Conservation (phyloP, 1,140 invertebrate species). For the Lordiphosa collinella region DNA sequence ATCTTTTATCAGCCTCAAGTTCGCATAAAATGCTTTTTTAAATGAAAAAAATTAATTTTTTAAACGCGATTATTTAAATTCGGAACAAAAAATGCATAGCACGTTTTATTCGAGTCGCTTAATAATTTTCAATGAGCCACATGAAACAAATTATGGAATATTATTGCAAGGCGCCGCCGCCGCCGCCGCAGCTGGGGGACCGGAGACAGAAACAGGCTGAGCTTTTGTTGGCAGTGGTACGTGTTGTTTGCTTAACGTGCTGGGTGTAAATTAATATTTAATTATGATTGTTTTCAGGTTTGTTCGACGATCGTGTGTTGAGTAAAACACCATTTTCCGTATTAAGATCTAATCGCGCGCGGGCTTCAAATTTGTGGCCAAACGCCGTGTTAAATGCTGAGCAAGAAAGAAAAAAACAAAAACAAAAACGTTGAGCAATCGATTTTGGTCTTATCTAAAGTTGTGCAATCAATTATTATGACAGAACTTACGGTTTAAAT, state of each 20-base stretch:
- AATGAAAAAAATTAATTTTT: constrained; percentile 42
- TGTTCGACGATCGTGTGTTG: constrained; percentile 38
- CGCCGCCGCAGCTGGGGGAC: constrained; percentile 31
- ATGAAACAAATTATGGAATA: constrained; percentile 61
- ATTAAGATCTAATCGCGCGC: constrained; percentile 57
- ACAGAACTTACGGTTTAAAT: too few relatives aligned
- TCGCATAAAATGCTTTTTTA: constrained; percentile 52
- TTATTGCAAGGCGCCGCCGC: constrained; percentile 44
- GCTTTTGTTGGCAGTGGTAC: constrained; percentile 19
- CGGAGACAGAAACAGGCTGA: constrained; percentile 18
- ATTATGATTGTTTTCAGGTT: constrained; percentile 57
- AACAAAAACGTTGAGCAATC: constrained; percentile 26
- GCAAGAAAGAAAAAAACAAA: background rate
- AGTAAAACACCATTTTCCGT: constrained; percentile 52
- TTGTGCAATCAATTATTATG: constrained; percentile 1
- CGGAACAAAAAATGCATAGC: constrained; percentile 35
- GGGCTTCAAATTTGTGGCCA: constrained; percentile 45
- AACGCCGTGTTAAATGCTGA: constrained; percentile 32
- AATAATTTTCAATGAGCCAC: constrained; percentile 59
- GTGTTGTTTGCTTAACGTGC: constrained; percentile 72
- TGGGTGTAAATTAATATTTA: constrained; percentile 76
- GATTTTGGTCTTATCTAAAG: constrained; percentile 17
- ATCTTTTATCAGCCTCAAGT: constrained; percentile 50
- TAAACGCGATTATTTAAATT: constrained; percentile 53
- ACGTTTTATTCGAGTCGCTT: constrained; percentile 56